Evolutionary conservation across 2,888 invertebrate species (phyloP), one percentile per base, ranked within the genome.

Genomic region (Venustoraphidia nigricollis): DNA sequence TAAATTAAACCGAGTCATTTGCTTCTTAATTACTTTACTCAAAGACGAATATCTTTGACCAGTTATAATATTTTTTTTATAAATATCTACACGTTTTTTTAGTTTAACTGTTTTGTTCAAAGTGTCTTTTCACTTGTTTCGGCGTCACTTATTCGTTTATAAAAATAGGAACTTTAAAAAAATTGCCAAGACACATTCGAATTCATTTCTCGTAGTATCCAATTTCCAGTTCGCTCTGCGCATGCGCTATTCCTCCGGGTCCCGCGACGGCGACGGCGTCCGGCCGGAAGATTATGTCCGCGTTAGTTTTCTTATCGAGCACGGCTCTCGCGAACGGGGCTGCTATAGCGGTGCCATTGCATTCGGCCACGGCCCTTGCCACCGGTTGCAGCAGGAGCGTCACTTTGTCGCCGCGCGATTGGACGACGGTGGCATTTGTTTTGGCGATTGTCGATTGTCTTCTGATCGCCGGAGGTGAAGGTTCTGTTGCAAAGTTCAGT

Each of bases 241-340:
- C 84, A 59, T 83, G 82, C 0, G 85, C 85, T 44, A 79, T 74
- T 9, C 85, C 85, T 5, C 83, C 83, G 36, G 82, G 83, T 8
- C 85, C 85, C 3, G 76, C 83, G 5, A 85, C 72, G 3, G 85
- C 85, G 1, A 81, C 73, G 1, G 83, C 80, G 51, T 74, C 71
- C 3, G 85, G 85, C 52, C 75, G 71, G 59, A 81, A 82, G 14
- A 76, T 64, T 43, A 85, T 75, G 51, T 77, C 75, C 0, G 77
- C 80, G 48, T 71, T 68, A 40, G 71, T 71, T 27, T 79, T 78
- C 53, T 71, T 68, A 48, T 74, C 71, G 11, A 83, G 65, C 34
- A 81, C 62, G 9, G 83, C 83, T 54, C 71, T 70, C 1, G 84
- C 80, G 50, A 81, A 62, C 10, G 85, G 84, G 46, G 76, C 77